Evolutionary conservation across 2,113 vertebrate species (phyloP).

Genomic region (Melospiza georgiana): DNA sequence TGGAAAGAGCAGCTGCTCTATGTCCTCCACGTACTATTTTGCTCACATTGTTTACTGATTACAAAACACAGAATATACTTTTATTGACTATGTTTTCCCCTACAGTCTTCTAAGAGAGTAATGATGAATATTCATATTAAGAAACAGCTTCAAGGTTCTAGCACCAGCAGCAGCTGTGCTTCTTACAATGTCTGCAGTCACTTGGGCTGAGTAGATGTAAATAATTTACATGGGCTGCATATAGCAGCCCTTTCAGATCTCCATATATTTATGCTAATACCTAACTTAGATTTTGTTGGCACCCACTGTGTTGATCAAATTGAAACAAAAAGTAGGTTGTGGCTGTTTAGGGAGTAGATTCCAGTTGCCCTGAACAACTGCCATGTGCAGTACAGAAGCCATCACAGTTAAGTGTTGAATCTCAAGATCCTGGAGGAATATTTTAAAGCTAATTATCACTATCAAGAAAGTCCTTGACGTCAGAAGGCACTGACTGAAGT

Average conservation of each 20-base stretch:
- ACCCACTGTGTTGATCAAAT: constrained; percentile 41
- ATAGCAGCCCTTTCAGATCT: constrained; percentile 53
- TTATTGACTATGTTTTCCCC: background rate
- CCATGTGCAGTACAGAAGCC: constrained; percentile 30
- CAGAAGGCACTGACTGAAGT: constrained; percentile 33
- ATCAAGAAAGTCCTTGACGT: constrained; percentile 50
- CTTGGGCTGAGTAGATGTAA: constrained; percentile 53
- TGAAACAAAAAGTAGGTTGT: constrained; percentile 57
- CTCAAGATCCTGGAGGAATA: constrained; percentile 42
- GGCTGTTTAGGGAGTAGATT: constrained; percentile 22
- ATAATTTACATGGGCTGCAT: constrained; percentile 66
- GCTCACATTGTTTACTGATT: constrained; percentile 6
- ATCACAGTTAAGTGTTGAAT: constrained; percentile 19
- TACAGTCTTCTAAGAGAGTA: constrained; percentile 23
- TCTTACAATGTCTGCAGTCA: constrained; percentile 57
- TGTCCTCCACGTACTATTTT: constrained; percentile 22
- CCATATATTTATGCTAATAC: constrained; percentile 52
- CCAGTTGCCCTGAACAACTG: constrained; percentile 49
- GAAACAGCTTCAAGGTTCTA: constrained; percentile 49
- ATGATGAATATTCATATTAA: constrained; percentile 47
- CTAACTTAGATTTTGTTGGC: constrained; percentile 38
- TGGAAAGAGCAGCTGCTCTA: constrained; percentile 62
- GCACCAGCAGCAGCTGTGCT: constrained; percentile 61
- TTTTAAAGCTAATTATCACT: constrained; percentile 70
- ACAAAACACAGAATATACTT: constrained; percentile 35